Conservation (phyloP, 1,140 invertebrate species). For the Harpegnathos saltator region DNA sequence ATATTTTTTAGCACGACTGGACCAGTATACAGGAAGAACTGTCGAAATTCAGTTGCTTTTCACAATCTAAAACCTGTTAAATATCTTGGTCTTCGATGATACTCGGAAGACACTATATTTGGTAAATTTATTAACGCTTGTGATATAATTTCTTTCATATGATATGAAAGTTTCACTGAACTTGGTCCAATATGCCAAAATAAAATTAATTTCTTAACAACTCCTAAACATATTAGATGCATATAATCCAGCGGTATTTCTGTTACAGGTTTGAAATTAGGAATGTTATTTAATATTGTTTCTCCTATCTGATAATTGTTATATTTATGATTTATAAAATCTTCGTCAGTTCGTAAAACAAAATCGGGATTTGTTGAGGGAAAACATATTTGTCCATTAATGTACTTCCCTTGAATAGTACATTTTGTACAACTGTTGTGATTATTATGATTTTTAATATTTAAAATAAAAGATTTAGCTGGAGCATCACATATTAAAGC, state of each 20-base stretch:
- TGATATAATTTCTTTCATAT: slow-evolving; percentile 7
- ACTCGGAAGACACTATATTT: slow-evolving; percentile 9
- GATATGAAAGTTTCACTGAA: slow-evolving; percentile 5
- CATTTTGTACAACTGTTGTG: background rate
- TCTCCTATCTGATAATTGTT: no score
- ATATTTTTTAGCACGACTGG: background rate
- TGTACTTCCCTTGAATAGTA: background rate
- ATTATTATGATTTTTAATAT: background rate
- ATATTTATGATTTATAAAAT: background rate
- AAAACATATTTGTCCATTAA: background rate
- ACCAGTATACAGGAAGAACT: background rate
- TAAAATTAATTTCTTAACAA: slow-evolving; percentile 25
- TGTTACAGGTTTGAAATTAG: slow-evolving; percentile 34
- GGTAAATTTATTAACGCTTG: background rate
- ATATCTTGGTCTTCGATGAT: background rate
- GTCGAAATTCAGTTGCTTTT: slow-evolving; percentile 17
- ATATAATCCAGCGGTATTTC: background rate
- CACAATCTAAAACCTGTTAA: slow-evolving; percentile 13
- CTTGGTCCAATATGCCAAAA: background rate
- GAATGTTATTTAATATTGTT: background rate
- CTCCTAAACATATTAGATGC: no score
- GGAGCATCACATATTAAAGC: background rate
- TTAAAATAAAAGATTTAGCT: slow-evolving; percentile 1
- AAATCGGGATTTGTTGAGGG: background rate
- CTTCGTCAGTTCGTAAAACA: background rate